Evolutionary conservation across 1,140 invertebrate genomes (phyloP), one percentile per base, ranked within the genome.

Genomic region (Scylla paramamosain): DNA sequence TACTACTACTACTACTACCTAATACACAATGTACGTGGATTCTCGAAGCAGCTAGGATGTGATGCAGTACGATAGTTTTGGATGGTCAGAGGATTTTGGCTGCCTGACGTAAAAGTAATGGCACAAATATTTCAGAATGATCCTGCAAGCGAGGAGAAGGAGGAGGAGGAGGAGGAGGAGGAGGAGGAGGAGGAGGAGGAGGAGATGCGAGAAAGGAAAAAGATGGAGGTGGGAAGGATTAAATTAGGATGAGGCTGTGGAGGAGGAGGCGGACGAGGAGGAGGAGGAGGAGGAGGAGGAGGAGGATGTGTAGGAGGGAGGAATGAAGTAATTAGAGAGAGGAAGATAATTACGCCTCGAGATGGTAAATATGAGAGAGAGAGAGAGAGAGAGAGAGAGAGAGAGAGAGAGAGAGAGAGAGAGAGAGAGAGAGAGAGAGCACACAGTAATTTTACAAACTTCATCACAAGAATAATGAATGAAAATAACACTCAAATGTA

Each of bases 301-400:
- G 90, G 28, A 10, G 52, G 52, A 48, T 0, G 90, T 12, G 52
- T 6, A 59, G 52, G 48, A 10, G 48, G 59, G 48, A 14, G 90
- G 32, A 4, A n/a, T 7, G 52, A 16, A 31, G 48, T 8, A 16
- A n/a, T 25, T 14, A n/a, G 90, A 67, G 46, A 7, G 90, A 31
- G 28, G 25, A 28, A 31, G 52, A 8, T 25, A 20, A 59, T 91
- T 20, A 67, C 25, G 31, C 29, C 12, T 14, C 8, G 32, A 45
- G 87, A n/a, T 6, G 12, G 87, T 39, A n/a, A 45, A 31, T 39
- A 31, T 4, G 87, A 45, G 87, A 45, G 28, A n/a, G 87, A 45
- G 87, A n/a, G 87, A 45, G 87, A n/a, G 39, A n/a, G 87, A 45
- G 87, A n/a, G 87, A 39, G 87, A 45, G 87, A 90, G 88, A 46